Evolutionary conservation across 2,888 invertebrate species (phyloP), one percentile per base, ranked within the genome.

Genomic region (Amitus sp.): DNA sequence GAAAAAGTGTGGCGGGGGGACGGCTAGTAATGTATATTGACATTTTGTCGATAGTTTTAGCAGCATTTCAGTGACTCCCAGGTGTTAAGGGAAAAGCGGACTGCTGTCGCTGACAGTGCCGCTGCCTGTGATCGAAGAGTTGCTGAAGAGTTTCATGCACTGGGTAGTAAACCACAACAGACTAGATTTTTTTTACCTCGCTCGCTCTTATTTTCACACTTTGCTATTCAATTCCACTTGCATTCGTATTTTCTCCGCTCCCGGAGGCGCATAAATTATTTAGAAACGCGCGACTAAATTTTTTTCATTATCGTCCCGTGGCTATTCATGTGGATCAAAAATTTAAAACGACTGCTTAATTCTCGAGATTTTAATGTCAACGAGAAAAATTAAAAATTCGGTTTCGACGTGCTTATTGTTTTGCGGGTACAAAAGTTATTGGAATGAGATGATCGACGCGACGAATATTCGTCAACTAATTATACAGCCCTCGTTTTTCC

Each of bases 11-110:
- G 23, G 43, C 13, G 23, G 18, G 13, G 27, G 50, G 57, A 60
- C 64, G 66, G 58, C 67, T 40, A 64, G 72, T 75, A 75, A 78
- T 72, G 70, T 73, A 66, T 73, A 76, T 77, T 76, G 79, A 79
- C 79, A 70, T 77, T 79, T 80, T 68, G 66, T 69, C 79, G 74
- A 79, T 80, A 80, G 78, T 79, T 75, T 72, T 62, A 69, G 66
- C 70, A 65, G 64, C 69, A 64, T 69, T 67, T 59, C 47, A 30
- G 50, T 23, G 43, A 52, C 45, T 19, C 52, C n/a, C 23, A 34
- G 39, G 61, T 49, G 53, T 45, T 52, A 47, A 10, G 48, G 47
- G 61, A 58, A 55, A 56, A 47, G 50, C 34, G 61, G 59, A 52
- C 47, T 61, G 50, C 43, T 43, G 23, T 9, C 23, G 50, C 56